Base-by-base conservation (phyloP, 1,140 invertebrate genomes). In the Plectrocnemia conspersa region DNA sequence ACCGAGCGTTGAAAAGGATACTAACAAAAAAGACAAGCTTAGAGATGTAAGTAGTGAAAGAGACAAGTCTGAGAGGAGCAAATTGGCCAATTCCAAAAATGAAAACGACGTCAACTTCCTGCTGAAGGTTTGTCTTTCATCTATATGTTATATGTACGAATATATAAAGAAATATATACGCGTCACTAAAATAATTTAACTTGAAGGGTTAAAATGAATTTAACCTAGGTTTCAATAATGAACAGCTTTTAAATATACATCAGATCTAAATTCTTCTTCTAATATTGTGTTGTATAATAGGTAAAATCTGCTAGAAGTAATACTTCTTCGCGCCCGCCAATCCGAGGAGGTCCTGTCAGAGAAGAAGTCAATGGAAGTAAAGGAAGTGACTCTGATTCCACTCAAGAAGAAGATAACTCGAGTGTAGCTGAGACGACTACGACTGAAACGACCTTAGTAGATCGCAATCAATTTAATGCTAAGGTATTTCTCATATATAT, bases 91-190 rank as follows among this genome's bases (percentile, higher is more conserved):
- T 16, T 19, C 44, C 7, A 38, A 22, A 2, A 77, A 76, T 58
- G 72, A 79, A 36, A 61, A 57, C 13, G 79, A 82, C 61, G 77
- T 81, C 10, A 79, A 77, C 58, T 82, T 82, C 62, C 72, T 81
- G 47, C 76, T 81, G 60, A 77, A 80, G 73, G 80, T 80, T 27
- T 58, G 62, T 54, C 40, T 42, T 48, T 22, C 22, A 32, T 21
- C 40, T 29, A 23, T n/a, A n/a, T n/a, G n/a, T n/a, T n/a, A n/a
- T n/a, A n/a, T n/a, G n/a, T n/a, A n/a, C n/a, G n/a, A n/a, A n/a
- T n/a, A n/a, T n/a, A n/a, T n/a, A n/a, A n/a, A n/a, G n/a, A n/a
- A n/a, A n/a, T n/a, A n/a, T n/a, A n/a, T n/a, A n/a, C n/a, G n/a
- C n/a, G n/a, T n/a, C 15, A 10, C 36, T 10, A 11, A 10, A 40